Conservation (phyloP, 2,888 invertebrate genomes). For the Trichogramma evanescens region DNA sequence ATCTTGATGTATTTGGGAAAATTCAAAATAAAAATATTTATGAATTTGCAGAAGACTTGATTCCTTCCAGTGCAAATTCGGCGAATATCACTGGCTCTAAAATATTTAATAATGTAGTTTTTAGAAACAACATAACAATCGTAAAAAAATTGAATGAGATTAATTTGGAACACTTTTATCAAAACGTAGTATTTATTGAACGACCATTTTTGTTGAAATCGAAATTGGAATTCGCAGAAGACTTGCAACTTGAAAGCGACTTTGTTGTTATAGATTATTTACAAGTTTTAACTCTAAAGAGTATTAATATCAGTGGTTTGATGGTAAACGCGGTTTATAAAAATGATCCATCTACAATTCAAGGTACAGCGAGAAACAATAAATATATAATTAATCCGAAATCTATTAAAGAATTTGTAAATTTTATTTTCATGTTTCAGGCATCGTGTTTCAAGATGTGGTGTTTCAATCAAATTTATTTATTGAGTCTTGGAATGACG, state of each 20-base stretch:
- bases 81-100: conserved; percentile 28
- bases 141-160: conserved; percentile 29
- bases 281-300: conserved; percentile 24
- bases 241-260: conserved; percentile 24
- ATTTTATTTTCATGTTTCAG: conserved; percentile 33
- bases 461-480: conserved; percentile 45
- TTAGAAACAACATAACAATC: conserved; percentile 21
- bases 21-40: conserved; percentile 25
- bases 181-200: conserved; percentile 30
- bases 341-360: conserved; percentile 26
- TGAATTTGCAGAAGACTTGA: conserved; percentile 24
- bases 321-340: conserved; percentile 25
- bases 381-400: neutral
- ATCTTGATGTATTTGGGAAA: conserved; percentile 23
- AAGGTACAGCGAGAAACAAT: conserved; percentile 22
- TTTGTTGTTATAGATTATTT: conserved; percentile 26
- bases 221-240: conserved; percentile 27
- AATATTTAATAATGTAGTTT: conserved; percentile 26
- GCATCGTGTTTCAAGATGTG: conserved; percentile 45
- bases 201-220: conserved; percentile 23
- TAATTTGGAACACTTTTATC: conserved; percentile 28
- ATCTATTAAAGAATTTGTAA: neutral
- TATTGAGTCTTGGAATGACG: conserved; percentile 47
- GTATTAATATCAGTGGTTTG: conserved; percentile 28
- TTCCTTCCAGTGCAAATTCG: conserved; percentile 24